Conservation (phyloP, 2,113 vertebrate species). For the Xenus cinereus region DNA sequence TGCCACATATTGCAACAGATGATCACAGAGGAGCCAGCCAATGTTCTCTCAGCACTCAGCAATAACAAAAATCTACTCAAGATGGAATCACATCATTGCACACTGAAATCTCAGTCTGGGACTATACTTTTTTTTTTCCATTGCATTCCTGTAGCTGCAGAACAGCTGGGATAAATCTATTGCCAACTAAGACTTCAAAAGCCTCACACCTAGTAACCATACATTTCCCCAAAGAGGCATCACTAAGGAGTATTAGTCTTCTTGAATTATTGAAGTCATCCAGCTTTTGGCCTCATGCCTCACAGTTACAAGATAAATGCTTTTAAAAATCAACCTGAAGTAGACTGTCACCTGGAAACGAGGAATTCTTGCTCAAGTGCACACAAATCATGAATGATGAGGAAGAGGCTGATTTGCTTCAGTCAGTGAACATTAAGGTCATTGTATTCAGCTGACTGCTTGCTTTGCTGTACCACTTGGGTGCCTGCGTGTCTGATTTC, state of each 20-base stretch:
- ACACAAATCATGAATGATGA: neutral
- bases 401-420: slow-evolving; percentile 25
- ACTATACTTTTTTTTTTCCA: neutral
- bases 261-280: slow-evolving; percentile 27
- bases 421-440: slow-evolving; percentile 39
- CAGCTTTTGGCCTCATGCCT: slow-evolving; percentile 1
- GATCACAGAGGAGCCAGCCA: neutral
- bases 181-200: slow-evolving; percentile 38
- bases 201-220: neutral
- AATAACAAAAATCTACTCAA: neutral
- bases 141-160: neutral
- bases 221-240: slow-evolving; percentile 7
- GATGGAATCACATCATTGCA: neutral
- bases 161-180: neutral
- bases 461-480: neutral
- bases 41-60: neutral
- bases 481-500: neutral
- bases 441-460: slow-evolving; percentile 7
- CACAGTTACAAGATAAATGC: neutral
- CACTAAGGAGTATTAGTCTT: neutral
- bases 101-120: neutral
- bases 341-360: neutral
- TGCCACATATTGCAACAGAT: neutral
- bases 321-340: slow-evolving; percentile 38
- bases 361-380: slow-evolving; percentile 18